Evolutionary conservation across 2,113 vertebrate species (phyloP).

Genomic region (Lonchura striata): DNA sequence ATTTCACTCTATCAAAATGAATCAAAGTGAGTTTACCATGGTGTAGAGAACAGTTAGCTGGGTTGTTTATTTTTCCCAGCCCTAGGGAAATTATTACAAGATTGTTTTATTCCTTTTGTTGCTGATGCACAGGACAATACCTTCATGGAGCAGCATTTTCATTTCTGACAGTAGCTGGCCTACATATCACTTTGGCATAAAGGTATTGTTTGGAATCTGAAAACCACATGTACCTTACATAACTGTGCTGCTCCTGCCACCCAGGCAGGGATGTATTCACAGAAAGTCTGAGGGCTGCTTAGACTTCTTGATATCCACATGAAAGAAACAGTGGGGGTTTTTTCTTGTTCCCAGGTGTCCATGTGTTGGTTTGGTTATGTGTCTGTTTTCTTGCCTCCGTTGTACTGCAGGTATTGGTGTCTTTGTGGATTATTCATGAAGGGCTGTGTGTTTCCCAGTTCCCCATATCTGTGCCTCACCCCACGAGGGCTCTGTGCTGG

Average conservation of each 20-base stretch:
- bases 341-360: not conserved
- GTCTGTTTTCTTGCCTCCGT: not conserved
- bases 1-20: not conserved
- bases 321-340: not conserved
- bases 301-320: not conserved
- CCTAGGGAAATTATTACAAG: not conserved
- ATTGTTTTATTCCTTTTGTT: conserved; percentile 2
- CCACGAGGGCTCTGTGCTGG: not conserved
- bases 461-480: not conserved
- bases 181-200: not conserved
- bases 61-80: not conserved
- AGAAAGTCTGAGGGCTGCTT: not conserved
- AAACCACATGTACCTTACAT: not conserved
- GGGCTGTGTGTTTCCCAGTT: not conserved
- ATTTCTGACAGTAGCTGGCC: not conserved
- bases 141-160: not conserved
- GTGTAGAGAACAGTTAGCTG: not conserved
- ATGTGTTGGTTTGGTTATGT: not conserved
- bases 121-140: not conserved
- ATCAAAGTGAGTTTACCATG: not conserved
- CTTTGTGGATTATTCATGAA: not conserved
- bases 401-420: not conserved
- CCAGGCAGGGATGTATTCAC: not conserved
- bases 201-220: not conserved
- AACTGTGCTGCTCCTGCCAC: not conserved